These are phyloP conservation scores for Sarcoramphus papa DNA, from an alignment of 2,797 vertebrate genomes.

Conservation along the genomic window DNA sequence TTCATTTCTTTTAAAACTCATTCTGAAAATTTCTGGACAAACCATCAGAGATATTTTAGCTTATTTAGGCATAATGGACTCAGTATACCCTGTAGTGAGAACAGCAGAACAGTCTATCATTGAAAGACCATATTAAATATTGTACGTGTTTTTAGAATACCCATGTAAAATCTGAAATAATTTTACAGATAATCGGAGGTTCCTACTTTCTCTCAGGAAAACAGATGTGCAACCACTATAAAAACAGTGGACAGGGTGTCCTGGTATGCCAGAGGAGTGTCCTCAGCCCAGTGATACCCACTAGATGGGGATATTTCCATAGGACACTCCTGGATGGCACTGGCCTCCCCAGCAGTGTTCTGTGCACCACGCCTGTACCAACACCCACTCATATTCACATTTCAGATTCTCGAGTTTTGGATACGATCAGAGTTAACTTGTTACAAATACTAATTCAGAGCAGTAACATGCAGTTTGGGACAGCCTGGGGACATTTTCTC, in stretches of 20 bases:
- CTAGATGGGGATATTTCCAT: slow-evolving; percentile 55
- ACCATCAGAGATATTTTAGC: background rate
- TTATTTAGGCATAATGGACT: background rate
- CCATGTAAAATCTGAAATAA: background rate
- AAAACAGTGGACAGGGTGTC: background rate
- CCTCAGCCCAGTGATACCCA: background rate
- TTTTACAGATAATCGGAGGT: background rate
- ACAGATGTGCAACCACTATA: background rate
- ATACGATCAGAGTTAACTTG: background rate
- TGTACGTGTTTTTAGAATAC: accelerated
- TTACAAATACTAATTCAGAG: background rate
- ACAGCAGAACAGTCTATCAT: background rate
- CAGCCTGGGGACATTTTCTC: background rate
- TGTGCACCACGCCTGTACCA: accelerated
- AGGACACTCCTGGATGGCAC: background rate
- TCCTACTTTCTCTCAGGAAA: background rate
- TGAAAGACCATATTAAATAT: background rate
- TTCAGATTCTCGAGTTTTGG: background rate
- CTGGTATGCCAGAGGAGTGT: background rate
- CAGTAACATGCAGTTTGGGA: background rate
- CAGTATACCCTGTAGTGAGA: background rate
- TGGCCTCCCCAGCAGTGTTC: background rate
- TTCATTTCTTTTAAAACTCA: background rate
- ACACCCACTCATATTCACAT: background rate
- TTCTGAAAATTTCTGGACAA: background rate